phyloP scores from a whole-genome alignment of 1,140 invertebrate genomes.

The Aphelinus certus region DNA sequence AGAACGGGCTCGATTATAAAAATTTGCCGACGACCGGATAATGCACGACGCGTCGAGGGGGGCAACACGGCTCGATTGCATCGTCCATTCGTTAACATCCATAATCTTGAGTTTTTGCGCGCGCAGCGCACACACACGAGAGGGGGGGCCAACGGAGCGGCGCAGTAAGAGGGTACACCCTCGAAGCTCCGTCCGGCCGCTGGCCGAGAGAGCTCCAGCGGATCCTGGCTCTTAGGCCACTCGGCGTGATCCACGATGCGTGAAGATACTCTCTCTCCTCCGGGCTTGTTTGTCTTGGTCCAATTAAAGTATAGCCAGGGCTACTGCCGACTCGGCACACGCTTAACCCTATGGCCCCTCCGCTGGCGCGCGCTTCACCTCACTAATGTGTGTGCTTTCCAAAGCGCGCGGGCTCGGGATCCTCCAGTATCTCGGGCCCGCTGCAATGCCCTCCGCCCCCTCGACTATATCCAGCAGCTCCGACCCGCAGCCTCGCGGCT shows the following conservation, averaged over 20 bases:
- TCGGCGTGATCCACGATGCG: slow-evolving; percentile 46
- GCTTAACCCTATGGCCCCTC: not conserved
- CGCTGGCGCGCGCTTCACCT: not conserved
- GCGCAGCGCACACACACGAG: no score
- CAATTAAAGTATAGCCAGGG: slow-evolving; percentile 46
- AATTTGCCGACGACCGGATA: no score
- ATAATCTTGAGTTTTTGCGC: no score
- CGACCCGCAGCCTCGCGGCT: not conserved
- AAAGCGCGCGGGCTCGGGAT: not conserved
- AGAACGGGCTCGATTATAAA: no score
- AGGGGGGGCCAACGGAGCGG: no score
- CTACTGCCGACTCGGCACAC: slow-evolving; percentile 16
- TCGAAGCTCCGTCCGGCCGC: slow-evolving; percentile 29
- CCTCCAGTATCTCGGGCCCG: not conserved
- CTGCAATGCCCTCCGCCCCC: not conserved
- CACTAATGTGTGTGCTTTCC: slow-evolving; percentile 23
- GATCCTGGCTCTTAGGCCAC: slow-evolving; percentile 32
- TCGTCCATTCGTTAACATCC: no score
- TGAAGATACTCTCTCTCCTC: slow-evolving; percentile 41
- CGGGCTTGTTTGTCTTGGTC: slow-evolving; percentile 45
- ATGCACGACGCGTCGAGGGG: no score
- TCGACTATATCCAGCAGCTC: not conserved
- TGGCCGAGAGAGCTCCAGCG: slow-evolving; percentile 27
- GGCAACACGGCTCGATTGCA: no score
- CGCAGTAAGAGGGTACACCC: no score